Conservation (phyloP, 2,888 invertebrate species). For the Lasioglossum vierecki region DNA sequence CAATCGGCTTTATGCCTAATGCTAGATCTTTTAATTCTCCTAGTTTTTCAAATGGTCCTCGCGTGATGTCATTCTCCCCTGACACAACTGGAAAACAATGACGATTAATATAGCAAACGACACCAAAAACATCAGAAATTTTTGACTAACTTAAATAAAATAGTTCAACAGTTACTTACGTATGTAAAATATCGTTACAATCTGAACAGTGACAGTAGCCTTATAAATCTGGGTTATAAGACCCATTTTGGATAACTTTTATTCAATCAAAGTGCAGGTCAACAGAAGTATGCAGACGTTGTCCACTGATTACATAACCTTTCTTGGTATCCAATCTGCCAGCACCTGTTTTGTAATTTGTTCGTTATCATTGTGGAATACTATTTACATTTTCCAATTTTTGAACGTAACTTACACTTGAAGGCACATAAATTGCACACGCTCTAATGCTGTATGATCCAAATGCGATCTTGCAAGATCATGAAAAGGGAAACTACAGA, state of each 20-base stretch:
- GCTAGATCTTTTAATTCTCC: background rate
- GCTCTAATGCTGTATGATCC: background rate
- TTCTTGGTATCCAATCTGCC: background rate
- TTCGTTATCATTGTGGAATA: background rate
- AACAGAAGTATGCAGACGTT: background rate
- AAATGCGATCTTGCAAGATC: background rate
- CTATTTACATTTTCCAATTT: background rate
- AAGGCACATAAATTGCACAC: background rate
- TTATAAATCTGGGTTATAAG: background rate
- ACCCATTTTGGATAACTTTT: background rate
- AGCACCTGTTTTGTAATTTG: background rate
- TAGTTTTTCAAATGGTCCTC: background rate
- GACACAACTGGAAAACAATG: background rate
- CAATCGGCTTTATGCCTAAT: background rate
- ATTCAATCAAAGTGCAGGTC: background rate
- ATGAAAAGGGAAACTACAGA: background rate
- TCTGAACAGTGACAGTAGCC: rapidly evolving
- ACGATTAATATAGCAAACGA: background rate
- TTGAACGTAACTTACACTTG: background rate
- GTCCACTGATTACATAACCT: background rate
- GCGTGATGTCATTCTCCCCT: background rate
- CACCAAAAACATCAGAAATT: background rate
- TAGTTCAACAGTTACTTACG: background rate
- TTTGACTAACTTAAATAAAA: background rate
- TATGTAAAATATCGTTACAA: background rate